Percentiles rank a stretch among this genome's conserved stretches.
phyloP scores from a whole-genome alignment of 1,140 invertebrate species.

The Hermetia illucens region DNA sequence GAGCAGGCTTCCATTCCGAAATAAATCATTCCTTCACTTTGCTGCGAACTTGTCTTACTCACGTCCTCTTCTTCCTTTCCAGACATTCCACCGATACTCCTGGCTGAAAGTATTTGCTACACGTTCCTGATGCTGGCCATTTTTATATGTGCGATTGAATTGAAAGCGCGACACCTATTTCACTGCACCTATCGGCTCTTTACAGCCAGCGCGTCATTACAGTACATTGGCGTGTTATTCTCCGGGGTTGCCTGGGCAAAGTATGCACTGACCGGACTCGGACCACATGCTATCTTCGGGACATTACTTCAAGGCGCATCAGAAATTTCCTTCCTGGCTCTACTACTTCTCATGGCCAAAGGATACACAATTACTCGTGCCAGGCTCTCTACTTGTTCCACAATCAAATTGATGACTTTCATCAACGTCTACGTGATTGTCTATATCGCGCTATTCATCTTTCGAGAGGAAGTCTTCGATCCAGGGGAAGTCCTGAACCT shows the following conservation, averaged over 20 bases:
- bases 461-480: conserved; percentile 33
- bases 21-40: too few relatives aligned
- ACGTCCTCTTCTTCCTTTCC: conserved; percentile 23
- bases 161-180: conserved; percentile 60
- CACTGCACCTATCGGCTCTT: conserved; percentile 83
- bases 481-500: conserved; percentile 44
- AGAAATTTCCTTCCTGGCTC: conserved; percentile 56
- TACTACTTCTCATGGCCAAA: conserved; percentile 72
- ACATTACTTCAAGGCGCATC: conserved; percentile 54
- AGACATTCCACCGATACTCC: conserved; percentile 61
- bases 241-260: conserved; percentile 49
- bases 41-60: too few relatives aligned
- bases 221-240: conserved; percentile 49
- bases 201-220: conserved; percentile 48
- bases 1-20: too few relatives aligned
- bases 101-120: conserved; percentile 47
- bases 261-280: conserved; percentile 55
- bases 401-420: conserved; percentile 65
- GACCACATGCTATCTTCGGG: conserved; percentile 41
- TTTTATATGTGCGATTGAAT: conserved; percentile 49
- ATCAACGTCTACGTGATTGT: conserved; percentile 59
- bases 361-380: conserved; percentile 83
- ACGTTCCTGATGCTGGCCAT: conserved; percentile 45
- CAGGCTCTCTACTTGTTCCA: conserved; percentile 47
- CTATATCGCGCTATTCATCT: conserved; percentile 59